These are phyloP conservation scores for Crotalus tigris DNA, from an alignment of 2,113 vertebrate genomes.

Conservation along the genomic window DNA sequence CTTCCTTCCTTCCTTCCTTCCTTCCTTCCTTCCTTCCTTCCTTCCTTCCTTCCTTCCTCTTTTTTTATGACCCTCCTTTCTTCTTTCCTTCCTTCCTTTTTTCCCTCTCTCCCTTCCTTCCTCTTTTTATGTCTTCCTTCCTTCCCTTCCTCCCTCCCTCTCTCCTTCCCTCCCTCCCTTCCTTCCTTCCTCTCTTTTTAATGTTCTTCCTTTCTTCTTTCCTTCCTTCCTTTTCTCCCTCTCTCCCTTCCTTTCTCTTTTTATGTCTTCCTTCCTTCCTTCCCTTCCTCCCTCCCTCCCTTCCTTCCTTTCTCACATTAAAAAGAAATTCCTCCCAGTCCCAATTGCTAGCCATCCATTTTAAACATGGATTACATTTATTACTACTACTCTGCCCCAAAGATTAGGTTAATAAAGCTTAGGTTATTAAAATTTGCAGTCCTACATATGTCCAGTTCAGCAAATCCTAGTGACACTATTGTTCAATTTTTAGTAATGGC, in stretches of 20 bases:
- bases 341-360: not conserved
- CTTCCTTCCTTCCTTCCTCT: not conserved
- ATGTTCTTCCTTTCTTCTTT: no score
- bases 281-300: not conserved
- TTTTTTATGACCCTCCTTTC: not conserved
- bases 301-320: not conserved
- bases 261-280: no score
- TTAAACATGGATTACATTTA: not conserved
- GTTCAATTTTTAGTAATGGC: not conserved
- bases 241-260: no score
- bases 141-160: fast-evolving
- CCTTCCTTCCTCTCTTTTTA: not conserved
- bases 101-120: no score
- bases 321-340: not conserved
- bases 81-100: no score
- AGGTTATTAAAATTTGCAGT: not conserved
- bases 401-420: not conserved
- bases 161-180: no score
- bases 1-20: not conserved
- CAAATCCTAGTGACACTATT: not conserved
- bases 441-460: not conserved
- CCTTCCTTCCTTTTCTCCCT: no score
- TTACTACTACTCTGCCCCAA: not conserved
- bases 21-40: not conserved
- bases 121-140: no score